A percentile compares a stretch with the other conserved stretches of the same genome.
Conservation (phyloP, 2,888 invertebrate genomes). For the Cantharis rufa region DNA sequence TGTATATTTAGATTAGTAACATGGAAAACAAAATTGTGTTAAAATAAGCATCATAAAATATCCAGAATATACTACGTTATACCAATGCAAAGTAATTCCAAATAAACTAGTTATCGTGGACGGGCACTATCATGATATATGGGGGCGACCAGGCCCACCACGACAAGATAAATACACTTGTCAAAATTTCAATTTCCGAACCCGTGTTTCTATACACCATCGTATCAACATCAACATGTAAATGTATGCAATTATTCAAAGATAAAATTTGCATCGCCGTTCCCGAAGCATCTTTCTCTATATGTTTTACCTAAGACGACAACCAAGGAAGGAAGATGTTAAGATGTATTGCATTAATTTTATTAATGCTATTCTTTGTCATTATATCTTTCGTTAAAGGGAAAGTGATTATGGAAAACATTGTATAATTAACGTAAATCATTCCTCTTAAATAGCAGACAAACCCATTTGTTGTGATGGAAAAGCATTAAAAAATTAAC, state of each 20-base stretch:
- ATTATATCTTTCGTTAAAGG: constrained; percentile 13
- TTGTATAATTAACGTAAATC: constrained; percentile 8
- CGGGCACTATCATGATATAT: constrained; percentile 45
- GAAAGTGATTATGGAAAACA: constrained; percentile 21
- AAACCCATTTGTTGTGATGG: background rate
- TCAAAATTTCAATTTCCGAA: constrained; percentile 56
- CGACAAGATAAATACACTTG: constrained; percentile 54
- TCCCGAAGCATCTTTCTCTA: constrained; percentile 20
- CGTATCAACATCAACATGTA: constrained; percentile 46
- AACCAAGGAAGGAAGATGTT: constrained; percentile 13
- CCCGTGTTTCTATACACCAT: constrained; percentile 44
- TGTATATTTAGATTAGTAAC: background rate
- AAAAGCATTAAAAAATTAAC: background rate
- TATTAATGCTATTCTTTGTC: constrained; percentile 6
- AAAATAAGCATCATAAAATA: background rate
- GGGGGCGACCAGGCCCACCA: constrained; percentile 43
- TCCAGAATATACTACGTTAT: background rate
- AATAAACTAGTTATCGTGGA: constrained; percentile 27
- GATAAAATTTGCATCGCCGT: constrained; percentile 27
- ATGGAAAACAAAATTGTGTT: background rate
- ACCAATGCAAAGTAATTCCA: constrained; percentile 1
- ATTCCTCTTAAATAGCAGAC: background rate
- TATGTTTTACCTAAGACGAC: constrained; percentile 7
- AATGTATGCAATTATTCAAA: constrained; percentile 43
- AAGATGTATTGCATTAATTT: constrained; percentile 4